Base-by-base conservation (phyloP, 1,140 invertebrate species). In the Neodiprion pinetum region DNA sequence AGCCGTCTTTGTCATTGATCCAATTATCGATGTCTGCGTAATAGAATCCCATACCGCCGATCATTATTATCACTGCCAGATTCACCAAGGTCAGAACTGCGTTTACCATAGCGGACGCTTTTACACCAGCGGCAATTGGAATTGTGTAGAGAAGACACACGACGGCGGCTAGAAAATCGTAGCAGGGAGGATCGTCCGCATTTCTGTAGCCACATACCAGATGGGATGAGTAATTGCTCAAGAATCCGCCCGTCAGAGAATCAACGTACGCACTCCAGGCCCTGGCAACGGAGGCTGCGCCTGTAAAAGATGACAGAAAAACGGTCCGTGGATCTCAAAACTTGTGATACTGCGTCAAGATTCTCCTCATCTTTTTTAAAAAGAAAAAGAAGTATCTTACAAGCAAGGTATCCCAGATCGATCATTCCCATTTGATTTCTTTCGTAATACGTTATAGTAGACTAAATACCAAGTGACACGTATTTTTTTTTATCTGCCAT, bases 241-340 rank as follows among this genome's bases (percentile, higher is more conserved):
- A 94, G 5, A 92, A 91, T 17, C 94, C 93, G 12, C 92, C 93
- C 10, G 95, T 89, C 80, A 98, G 89, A 0, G 96, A 95, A 83
- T 98, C 96, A 8, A 98, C 91, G 81, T 97, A 97, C 12, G 96
- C 96, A 77, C 96, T 97, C 95, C 96, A 98, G 2, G 96, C 96
- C 78, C 96, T 91, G 0, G 96, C 96, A 28, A 98, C 96, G 0
- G 96, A 96, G 0, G 97, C 96, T 8, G 96, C 95, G 11, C 94
- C 95, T 93, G 84, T 76, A 88, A 85, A 70, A 65, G 77, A 75
- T 71, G 10, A 77, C 9, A 65, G 61, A 72, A 40, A 48, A 3
- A 28, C 2, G 23, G 12, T 17, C 67, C 67, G 8, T 69, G 5
- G 0, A 71, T 5, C 49, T 47, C 47, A n/a, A 79, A 72, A 68